Base-by-base conservation (phyloP, 30 jellyfish, hydroid and myxozoan species). In the Clytia hemisphaerica region DNA sequence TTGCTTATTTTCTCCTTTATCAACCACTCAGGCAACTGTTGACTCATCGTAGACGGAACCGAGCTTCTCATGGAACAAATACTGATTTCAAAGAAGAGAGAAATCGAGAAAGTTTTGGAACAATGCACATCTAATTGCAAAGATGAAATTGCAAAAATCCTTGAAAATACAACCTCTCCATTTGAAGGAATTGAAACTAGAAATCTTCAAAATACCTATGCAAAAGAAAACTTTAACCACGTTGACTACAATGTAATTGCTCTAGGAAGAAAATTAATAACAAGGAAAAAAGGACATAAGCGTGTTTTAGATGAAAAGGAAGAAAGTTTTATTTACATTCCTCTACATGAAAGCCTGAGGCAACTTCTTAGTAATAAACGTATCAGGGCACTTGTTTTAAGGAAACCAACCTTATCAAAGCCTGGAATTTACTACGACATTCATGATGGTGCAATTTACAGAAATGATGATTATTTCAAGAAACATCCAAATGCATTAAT, bases 151-250 rank as follows among this genome's bases (percentile, higher is more conserved):
- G 30, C 24, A 31, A 60, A 53, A 27, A 45, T 73, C 25, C 24
- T 48, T 26, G 37, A 27, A 2, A 18, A 5, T 37, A 45, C 31
- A 22, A 26, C 21, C 26, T 37, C 27, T 31, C 40, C 76, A 48
- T 50, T 71, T 71, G 74, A 47, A 22, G 82, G 74, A 0, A 19
- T 48, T 34, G 74, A 33, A 30, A 71, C 82, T 24, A 45, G 24
- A n/a, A 18, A 26, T 26, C 32, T 49, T 36, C 82, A 71, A 18
- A 37, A 35, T 22, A 37, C 58, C 27, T 50, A 71, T 35, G 45
- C 53, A 24, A 51, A 50, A 46, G 32, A 71, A 32, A 71, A 71
- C 55, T 71, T 71, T 58, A 53, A 71, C 22, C 53, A 24, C 37
- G 76, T 71, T 27, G 15, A 49, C 45, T 71, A 46, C 55, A 10